Percentiles rank a stretch among this genome's conserved stretches.
Conservation (phyloP, 2,888 invertebrate genomes). For the Ochropacha duplaris region DNA sequence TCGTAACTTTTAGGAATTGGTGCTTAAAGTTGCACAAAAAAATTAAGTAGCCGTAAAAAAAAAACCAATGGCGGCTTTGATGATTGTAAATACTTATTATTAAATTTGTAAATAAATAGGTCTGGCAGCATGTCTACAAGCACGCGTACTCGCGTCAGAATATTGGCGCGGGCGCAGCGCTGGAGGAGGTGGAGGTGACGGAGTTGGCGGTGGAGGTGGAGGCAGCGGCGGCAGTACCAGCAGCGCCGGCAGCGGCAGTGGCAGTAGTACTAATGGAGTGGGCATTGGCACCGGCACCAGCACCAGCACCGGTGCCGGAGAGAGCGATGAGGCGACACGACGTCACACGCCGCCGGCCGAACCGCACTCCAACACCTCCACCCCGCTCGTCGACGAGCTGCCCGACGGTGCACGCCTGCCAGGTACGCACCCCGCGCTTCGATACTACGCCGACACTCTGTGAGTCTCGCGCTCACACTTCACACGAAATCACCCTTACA, state of each 20-base stretch:
- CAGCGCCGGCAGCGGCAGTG: conserved; percentile 30
- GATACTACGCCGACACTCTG: conserved; percentile 10
- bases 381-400: conserved; percentile 84
- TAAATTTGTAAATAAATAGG: conserved; percentile 73
- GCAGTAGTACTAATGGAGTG: conserved; percentile 32
- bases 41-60: no score
- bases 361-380: conserved; percentile 87
- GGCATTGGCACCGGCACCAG: no score
- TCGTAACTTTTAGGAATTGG: no score
- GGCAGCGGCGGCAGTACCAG: conserved; percentile 34
- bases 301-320: no score
- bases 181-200: conserved; percentile 57
- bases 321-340: conserved; percentile 42
- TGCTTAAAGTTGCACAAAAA: no score
- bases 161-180: conserved; percentile 84
- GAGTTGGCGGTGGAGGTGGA: conserved; percentile 30
- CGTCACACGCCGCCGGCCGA: conserved; percentile 83
- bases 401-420: conserved; percentile 69
- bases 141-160: conserved; percentile 87
- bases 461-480: conserved; percentile 11
- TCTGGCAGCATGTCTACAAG: conserved; percentile 91
- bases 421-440: conserved; percentile 43
- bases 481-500: conserved; percentile 18
- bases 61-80: no score
- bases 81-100: not conserved